phyloP scores from a whole-genome alignment of 2,113 vertebrate species.

The Albula glossodonta region DNA sequence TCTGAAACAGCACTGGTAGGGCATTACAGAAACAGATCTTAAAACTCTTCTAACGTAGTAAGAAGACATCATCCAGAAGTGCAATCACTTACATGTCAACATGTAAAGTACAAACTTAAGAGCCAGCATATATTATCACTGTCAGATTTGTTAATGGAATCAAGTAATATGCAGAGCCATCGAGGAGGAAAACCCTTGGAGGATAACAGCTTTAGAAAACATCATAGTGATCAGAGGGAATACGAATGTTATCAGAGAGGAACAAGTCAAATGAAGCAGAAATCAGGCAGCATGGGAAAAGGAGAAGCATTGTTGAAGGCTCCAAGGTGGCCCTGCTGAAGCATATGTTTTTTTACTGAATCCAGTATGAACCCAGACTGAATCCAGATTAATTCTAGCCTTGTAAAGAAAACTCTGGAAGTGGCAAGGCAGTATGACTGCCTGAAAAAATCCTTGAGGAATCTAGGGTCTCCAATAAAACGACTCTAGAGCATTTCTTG shows the following conservation, averaged over 20 bases:
- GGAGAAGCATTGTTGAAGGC: not conserved
- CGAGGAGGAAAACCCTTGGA: not conserved
- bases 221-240: too few species aligned
- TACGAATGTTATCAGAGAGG: not conserved
- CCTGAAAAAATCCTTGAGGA: too few species aligned
- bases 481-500: too few species aligned
- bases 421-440: too few species aligned
- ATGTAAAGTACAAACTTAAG: not conserved
- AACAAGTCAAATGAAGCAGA: not conserved
- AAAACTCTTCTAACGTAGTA: not conserved
- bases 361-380: too few species aligned
- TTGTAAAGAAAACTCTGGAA: too few species aligned
- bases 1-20: not conserved
- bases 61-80: not conserved
- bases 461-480: too few species aligned
- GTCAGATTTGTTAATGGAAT: not conserved
- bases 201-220: too few species aligned
- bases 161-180: not conserved
- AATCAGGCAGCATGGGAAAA: not conserved
- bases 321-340: not conserved
- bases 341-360: not conserved
- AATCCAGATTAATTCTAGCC: not conserved
- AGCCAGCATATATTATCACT: not conserved
- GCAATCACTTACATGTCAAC: not conserved
- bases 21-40: not conserved